Conservation (phyloP, 2,113 vertebrate genomes). For the Jaculus jaculus region DNA sequence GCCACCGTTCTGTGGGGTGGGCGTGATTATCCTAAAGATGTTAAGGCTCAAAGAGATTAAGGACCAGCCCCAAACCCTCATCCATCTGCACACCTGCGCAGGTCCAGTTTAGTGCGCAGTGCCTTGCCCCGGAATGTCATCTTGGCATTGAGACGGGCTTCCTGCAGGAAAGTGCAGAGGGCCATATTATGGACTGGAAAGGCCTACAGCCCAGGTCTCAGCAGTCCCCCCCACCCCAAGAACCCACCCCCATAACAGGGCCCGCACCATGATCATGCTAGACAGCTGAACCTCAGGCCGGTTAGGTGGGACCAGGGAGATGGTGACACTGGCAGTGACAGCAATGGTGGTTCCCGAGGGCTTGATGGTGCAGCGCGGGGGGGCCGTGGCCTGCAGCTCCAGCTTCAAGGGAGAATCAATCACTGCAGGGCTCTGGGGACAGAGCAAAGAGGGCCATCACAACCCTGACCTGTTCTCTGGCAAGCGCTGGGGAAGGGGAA, state of each 20-base stretch:
- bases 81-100: constrained; percentile 87
- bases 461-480: background rate
- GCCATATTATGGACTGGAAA: background rate
- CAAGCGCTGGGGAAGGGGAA: background rate
- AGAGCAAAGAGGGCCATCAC: background rate
- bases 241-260: background rate
- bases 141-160: constrained; percentile 91
- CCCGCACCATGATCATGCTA: constrained; percentile 94
- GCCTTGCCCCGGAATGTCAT: constrained; percentile 91
- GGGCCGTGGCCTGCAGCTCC: constrained; percentile 85
- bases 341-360: constrained; percentile 89
- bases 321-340: constrained; percentile 89
- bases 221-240: background rate
- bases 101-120: constrained; percentile 88
- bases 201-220: accelerated
- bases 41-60: accelerated
- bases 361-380: constrained; percentile 91
- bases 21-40: no score
- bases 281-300: constrained; percentile 88
- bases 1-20: background rate
- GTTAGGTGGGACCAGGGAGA: constrained; percentile 86
- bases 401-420: constrained; percentile 90
- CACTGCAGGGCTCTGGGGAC: constrained; percentile 85
- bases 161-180: constrained; percentile 79
- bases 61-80: accelerated